phyloP scores from a whole-genome alignment of 2,113 vertebrate species.

The Rhinopomastus cyanomelas region DNA sequence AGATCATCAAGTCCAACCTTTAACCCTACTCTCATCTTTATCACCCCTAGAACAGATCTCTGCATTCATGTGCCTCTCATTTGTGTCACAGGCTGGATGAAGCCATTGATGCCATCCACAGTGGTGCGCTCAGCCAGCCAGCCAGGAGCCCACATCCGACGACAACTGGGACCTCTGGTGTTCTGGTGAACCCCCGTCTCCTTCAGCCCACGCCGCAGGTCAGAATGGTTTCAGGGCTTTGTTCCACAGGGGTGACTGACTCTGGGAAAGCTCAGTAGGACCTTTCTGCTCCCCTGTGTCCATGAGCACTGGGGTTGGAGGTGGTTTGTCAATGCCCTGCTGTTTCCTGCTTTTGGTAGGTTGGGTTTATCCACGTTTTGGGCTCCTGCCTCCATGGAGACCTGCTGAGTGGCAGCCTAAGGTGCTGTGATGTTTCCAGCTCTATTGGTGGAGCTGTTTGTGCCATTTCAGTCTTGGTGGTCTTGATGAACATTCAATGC shows the following conservation, averaged over 20 bases:
- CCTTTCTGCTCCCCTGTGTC: no score
- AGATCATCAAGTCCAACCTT: no score
- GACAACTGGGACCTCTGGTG: constrained; percentile 57
- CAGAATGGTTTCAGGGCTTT: constrained; percentile 11
- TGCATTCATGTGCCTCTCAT: not conserved
- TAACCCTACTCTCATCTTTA: no score
- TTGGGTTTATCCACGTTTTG: not conserved
- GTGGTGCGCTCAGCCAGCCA: constrained; percentile 70
- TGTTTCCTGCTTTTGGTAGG: not conserved
- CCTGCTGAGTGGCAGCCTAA: not conserved
- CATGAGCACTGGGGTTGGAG: not conserved
- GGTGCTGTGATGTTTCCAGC: not conserved
- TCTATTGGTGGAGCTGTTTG: not conserved
- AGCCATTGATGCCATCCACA: constrained; percentile 80
- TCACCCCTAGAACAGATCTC: no score
- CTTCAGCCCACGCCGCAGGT: constrained; percentile 87
- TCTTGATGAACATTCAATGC: not conserved
- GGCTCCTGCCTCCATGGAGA: not conserved
- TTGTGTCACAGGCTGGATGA: constrained; percentile 86
- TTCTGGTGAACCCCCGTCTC: constrained; percentile 90
- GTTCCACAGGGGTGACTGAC: not conserved
- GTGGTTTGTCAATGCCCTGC: not conserved
- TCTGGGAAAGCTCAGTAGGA: not conserved
- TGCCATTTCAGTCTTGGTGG: not conserved
- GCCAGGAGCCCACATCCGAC: constrained; percentile 19